Percentiles rank a stretch among this genome's conserved stretches.
Evolutionary conservation across 2,797 vertebrate genomes (phyloP).

Genomic region (Gallinago stenura): DNA sequence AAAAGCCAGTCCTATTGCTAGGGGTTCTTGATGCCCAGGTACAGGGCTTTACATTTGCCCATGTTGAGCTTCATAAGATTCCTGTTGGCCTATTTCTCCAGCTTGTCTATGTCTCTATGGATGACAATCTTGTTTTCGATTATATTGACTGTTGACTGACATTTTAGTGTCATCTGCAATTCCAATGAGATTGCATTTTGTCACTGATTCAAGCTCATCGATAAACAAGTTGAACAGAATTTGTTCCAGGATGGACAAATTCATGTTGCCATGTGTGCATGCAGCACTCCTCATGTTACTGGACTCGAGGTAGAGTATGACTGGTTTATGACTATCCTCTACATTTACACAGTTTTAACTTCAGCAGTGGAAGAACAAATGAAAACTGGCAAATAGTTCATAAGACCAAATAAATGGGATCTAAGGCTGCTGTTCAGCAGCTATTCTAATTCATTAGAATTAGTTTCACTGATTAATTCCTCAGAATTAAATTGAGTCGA

Average conservation of each 20-base stretch:
- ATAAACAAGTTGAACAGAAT: not conserved
- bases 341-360: not conserved
- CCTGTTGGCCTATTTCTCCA: not conserved
- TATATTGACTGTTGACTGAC: not conserved
- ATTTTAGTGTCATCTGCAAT: not conserved
- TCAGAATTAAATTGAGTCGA: not conserved
- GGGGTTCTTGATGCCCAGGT: not conserved
- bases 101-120: not conserved
- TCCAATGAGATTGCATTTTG: not conserved
- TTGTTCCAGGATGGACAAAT: not conserved
- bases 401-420: not conserved
- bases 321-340: not conserved
- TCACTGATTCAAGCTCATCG: not conserved
- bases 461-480: not conserved
- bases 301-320: not conserved
- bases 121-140: rapidly evolving
- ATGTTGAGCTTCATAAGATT: not conserved
- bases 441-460: not conserved
- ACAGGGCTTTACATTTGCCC: not conserved
- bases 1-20: not conserved
- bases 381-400: not conserved
- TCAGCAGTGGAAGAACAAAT: not conserved
- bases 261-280: not conserved
- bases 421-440: not conserved
- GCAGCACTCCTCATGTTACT: not conserved